phyloP scores from a whole-genome alignment of 1,140 invertebrate genomes.

The Drosophila pallidifrons region DNA sequence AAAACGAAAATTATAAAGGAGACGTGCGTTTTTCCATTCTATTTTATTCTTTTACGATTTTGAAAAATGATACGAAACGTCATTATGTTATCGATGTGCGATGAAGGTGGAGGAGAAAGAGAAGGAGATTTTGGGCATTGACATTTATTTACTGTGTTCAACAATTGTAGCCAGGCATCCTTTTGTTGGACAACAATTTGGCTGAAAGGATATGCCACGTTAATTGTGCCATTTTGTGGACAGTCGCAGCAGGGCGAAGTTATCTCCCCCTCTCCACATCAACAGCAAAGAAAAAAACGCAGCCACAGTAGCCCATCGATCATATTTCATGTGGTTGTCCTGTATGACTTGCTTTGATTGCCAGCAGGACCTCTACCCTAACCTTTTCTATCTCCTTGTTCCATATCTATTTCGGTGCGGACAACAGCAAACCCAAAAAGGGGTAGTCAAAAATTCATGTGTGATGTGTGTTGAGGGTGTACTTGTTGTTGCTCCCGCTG shows the following conservation, averaged over 20 bases:
- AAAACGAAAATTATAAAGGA: conserved; percentile 24
- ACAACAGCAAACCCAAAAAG: conserved; percentile 39
- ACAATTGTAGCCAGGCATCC: conserved; percentile 70
- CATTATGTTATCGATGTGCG: conserved; percentile 75
- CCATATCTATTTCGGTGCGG: conserved; percentile 66
- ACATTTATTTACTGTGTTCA: conserved; percentile 83
- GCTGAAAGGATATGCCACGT: conserved; percentile 82
- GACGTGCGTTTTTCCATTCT: conserved; percentile 37
- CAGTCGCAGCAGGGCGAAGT: conserved; percentile 68
- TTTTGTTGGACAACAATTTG: conserved; percentile 70
- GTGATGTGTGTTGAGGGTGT: conserved; percentile 56
- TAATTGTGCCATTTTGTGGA: conserved; percentile 83
- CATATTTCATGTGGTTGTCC: conserved; percentile 72
- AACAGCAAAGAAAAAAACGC: neutral
- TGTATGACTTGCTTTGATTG: conserved; percentile 73
- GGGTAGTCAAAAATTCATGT: conserved; percentile 41
- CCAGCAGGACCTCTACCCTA: conserved; percentile 48
- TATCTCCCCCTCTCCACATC: conserved; percentile 4
- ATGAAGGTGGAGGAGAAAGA: neutral
- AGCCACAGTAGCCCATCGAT: conserved; percentile 71
- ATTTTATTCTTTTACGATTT: conserved; percentile 71
- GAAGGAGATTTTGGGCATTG: conserved; percentile 50
- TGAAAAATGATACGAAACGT: conserved; percentile 83
- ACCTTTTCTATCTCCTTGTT: conserved; percentile 26
- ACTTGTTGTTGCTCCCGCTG: conserved; percentile 13